Conservation (phyloP, 1,140 invertebrate genomes). For the Agraylea sexmaculata region DNA sequence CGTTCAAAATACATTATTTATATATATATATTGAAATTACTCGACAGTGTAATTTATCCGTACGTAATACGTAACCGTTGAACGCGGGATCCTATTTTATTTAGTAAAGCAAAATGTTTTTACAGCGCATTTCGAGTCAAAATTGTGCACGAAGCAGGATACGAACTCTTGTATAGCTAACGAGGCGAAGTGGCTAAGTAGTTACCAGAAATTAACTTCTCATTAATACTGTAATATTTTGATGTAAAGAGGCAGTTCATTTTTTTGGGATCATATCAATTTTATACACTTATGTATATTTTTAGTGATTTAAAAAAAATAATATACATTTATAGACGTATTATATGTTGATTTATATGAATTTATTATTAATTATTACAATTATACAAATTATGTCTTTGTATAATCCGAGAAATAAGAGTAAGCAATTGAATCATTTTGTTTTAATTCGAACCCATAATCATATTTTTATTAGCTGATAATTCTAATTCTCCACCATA, state of each 20-base stretch:
- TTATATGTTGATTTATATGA: not conserved
- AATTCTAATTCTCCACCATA: not conserved
- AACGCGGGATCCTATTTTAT: too few relatives aligned
- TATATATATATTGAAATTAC: too few relatives aligned
- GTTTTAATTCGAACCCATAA: not conserved
- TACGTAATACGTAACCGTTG: too few relatives aligned
- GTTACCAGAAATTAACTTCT: not conserved
- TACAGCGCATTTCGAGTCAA: not conserved
- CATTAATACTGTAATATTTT: not conserved
- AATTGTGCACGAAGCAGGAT: too few relatives aligned
- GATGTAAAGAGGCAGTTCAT: not conserved
- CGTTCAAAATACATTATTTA: too few relatives aligned
- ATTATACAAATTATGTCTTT: not conserved
- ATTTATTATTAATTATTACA: not conserved
- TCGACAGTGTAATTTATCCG: too few relatives aligned
- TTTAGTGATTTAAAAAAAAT: not conserved
- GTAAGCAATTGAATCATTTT: not conserved
- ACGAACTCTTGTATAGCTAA: too few relatives aligned
- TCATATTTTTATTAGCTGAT: not conserved
- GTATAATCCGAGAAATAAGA: not conserved
- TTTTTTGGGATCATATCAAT: not conserved
- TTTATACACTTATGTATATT: slow-evolving; percentile 1
- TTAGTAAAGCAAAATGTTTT: not conserved
- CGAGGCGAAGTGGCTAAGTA: too few relatives aligned
- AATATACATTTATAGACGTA: not conserved